These are phyloP conservation scores for Centroberyx gerrardi DNA, from an alignment of 2,797 vertebrate genomes.

Conservation along the genomic window DNA sequence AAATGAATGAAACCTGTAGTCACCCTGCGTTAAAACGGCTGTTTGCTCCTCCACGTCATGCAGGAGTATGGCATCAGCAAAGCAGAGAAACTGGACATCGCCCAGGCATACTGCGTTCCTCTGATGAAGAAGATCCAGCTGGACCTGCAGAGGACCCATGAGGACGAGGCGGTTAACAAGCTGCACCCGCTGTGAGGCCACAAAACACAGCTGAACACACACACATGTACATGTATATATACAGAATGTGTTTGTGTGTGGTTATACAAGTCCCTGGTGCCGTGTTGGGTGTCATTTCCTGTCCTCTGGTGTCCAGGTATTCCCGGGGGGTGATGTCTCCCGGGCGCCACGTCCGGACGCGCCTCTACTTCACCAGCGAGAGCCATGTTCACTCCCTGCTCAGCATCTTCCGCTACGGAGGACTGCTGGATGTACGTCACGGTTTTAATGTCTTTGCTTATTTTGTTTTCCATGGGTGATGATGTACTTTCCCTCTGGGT, in stretches of 20 bases:
- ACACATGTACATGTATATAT: neutral
- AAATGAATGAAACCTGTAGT: too few species aligned
- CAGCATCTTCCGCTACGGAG: conserved; percentile 92
- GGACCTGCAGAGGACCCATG: conserved; percentile 93
- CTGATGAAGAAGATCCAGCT: conserved; percentile 92
- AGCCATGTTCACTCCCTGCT: conserved; percentile 94
- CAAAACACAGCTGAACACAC: neutral
- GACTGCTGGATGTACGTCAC: conserved; percentile 90
- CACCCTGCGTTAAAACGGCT: too few species aligned
- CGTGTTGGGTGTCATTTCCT: neutral
- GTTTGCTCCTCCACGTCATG: neutral
- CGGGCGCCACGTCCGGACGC: conserved; percentile 91
- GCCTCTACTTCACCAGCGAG: conserved; percentile 94
- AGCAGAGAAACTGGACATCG: conserved; percentile 93
- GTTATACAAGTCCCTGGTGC: neutral
- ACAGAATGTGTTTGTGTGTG: neutral
- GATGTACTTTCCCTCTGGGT: neutral
- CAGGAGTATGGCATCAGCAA: conserved; percentile 92
- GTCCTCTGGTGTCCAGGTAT: conserved; percentile 83
- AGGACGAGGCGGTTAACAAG: conserved; percentile 94
- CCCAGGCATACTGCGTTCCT: conserved; percentile 92
- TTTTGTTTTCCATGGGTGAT: neutral
- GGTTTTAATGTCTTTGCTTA: neutral
- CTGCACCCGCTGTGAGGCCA: conserved; percentile 91
- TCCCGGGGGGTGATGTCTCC: conserved; percentile 93